Conservation (phyloP, 2,888 invertebrate species). For the Malacosoma neustria region DNA sequence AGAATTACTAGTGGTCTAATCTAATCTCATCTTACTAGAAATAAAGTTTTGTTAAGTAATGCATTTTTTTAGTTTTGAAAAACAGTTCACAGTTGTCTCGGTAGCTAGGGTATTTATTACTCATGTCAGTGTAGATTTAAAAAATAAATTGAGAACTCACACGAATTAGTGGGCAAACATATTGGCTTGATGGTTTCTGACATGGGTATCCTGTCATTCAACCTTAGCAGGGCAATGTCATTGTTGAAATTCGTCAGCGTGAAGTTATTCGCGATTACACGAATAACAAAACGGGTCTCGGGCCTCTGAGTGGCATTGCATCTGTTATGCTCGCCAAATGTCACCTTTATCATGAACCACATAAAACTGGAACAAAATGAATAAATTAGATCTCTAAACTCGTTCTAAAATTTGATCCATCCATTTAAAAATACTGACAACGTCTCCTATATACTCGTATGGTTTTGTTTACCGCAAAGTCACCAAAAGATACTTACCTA, state of each 20-base stretch:
- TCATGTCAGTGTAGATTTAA: too few species aligned
- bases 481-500: too few species aligned
- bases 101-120: too few species aligned
- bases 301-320: slow-evolving; percentile 82
- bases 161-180: slow-evolving; percentile 79
- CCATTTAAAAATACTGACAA: not conserved
- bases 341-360: slow-evolving; percentile 95
- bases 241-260: slow-evolving; percentile 91
- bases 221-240: slow-evolving; percentile 87
- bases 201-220: slow-evolving; percentile 87
- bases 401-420: not conserved
- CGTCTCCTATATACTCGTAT: too few species aligned
- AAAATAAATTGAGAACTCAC: too few species aligned
- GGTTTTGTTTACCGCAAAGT: too few species aligned
- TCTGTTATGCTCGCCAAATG: slow-evolving; percentile 90
- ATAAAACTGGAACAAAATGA: slow-evolving; percentile 79
- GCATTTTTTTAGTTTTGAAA: too few species aligned
- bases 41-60: too few species aligned
- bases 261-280: slow-evolving; percentile 86
- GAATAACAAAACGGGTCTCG: slow-evolving; percentile 85
- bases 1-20: too few species aligned
- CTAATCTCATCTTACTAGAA: too few species aligned
- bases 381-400: slow-evolving; percentile 1
- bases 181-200: slow-evolving; percentile 87
- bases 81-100: too few species aligned